These are phyloP conservation scores for Drosophila macrospina DNA, from an alignment of 2,888 invertebrate genomes.

Conservation along the genomic window DNA sequence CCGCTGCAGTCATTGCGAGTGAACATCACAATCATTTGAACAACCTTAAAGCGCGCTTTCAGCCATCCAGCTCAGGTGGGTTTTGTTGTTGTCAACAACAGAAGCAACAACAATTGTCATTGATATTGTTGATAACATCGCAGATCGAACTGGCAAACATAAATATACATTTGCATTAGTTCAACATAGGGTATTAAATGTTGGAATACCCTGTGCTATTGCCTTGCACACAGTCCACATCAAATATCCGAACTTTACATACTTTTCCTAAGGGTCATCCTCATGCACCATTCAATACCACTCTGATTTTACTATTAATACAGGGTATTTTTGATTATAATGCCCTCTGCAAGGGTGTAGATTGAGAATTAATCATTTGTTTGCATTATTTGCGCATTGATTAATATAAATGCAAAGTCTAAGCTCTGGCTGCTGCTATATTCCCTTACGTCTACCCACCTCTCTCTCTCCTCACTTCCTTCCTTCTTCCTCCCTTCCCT, in stretches of 20 bases:
- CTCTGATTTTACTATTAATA: not conserved
- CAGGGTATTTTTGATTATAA: not conserved
- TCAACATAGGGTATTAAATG: too few relatives aligned
- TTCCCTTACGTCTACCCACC: not conserved
- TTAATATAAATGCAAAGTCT: constrained; percentile 6
- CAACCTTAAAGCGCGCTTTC: constrained; percentile 78
- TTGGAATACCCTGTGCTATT: too few relatives aligned
- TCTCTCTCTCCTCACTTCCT: not conserved
- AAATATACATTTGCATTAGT: too few relatives aligned
- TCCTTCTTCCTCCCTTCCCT: not conserved
- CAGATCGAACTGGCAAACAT: too few relatives aligned
- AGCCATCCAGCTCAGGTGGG: constrained; percentile 78
- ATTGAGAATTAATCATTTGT: constrained; percentile 1
- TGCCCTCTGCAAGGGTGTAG: constrained; percentile 7
- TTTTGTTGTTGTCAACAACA: constrained; percentile 7
- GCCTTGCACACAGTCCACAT: too few relatives aligned
- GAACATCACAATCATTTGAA: constrained; percentile 81
- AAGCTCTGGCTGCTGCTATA: not conserved
- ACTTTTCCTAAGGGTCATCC: too few relatives aligned
- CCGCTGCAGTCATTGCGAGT: constrained; percentile 80
- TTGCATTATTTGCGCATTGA: constrained; percentile 7
- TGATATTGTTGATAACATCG: too few relatives aligned
- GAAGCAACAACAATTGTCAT: too few relatives aligned
- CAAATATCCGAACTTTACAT: too few relatives aligned
- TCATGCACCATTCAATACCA: not conserved